Evolutionary conservation across 1,140 invertebrate species (phyloP).

Genomic region (Zaprionus taronus): DNA sequence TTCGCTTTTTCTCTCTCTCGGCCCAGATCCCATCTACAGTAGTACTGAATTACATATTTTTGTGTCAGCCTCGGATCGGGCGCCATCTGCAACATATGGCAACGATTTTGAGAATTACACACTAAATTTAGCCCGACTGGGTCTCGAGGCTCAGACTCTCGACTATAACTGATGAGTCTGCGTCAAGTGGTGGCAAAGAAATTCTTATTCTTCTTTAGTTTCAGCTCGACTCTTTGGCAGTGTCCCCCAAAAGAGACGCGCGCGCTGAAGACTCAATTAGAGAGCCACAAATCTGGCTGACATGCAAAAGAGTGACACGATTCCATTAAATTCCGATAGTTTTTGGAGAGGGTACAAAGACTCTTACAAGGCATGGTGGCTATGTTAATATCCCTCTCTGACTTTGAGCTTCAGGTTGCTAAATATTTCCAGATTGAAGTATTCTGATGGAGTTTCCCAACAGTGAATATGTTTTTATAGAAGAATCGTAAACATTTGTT

Average conservation of each 20-base stretch:
- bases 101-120: constrained; percentile 79
- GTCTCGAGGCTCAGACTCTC: neutral
- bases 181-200: constrained; percentile 24
- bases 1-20: constrained; percentile 29
- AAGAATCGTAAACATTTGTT: neutral
- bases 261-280: constrained; percentile 66
- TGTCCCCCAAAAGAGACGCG: constrained; percentile 6
- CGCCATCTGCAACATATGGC: constrained; percentile 68
- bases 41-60: constrained; percentile 54
- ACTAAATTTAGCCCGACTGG: constrained; percentile 74
- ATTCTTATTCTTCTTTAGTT: neutral
- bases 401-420: neutral
- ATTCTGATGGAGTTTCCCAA: no score
- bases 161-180: neutral
- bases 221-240: neutral
- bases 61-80: constrained; percentile 58
- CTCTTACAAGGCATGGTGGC: no score
- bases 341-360: neutral
- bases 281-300: constrained; percentile 68
- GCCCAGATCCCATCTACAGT: constrained; percentile 31
- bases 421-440: no score
- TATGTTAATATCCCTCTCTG: no score
- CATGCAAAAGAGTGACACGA: constrained; percentile 36
- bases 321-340: constrained; percentile 47
- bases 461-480: neutral